Conservation (phyloP, 2,888 invertebrate species). For the Tethea ocularis region DNA sequence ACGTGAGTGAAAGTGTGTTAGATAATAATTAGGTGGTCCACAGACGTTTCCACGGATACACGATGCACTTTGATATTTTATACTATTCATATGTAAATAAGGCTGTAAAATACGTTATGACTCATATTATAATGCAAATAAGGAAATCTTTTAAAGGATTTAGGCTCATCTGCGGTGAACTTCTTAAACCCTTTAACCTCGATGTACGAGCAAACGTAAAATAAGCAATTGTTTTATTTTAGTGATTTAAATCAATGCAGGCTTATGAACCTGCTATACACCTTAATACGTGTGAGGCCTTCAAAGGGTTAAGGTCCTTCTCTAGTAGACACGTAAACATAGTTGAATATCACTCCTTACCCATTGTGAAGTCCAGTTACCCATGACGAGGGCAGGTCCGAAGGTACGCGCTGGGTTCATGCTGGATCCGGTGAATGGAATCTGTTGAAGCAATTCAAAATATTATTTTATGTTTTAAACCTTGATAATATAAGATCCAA, state of each 20-base stretch:
- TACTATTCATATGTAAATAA: background rate
- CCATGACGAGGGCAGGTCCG: constrained; percentile 92
- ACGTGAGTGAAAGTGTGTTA: constrained; percentile 34
- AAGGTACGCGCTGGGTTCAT: constrained; percentile 97
- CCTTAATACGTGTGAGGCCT: too few species aligned
- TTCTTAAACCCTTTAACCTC: too few species aligned
- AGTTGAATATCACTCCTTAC: constrained; percentile 67
- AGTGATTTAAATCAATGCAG: too few species aligned
- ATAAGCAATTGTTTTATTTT: too few species aligned
- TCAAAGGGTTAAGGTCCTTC: too few species aligned
- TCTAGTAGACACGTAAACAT: too few species aligned
- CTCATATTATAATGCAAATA: background rate
- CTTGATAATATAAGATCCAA: background rate
- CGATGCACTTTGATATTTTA: background rate
- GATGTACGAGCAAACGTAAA: too few species aligned
- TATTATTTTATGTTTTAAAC: too few species aligned
- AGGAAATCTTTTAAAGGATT: background rate
- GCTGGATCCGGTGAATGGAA: constrained; percentile 92
- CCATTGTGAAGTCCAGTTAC: constrained; percentile 92
- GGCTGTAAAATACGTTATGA: background rate
- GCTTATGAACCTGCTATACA: too few species aligned
- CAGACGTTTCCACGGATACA: constrained; percentile 22
- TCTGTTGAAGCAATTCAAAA: constrained; percentile 66
- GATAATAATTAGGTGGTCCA: constrained; percentile 23
- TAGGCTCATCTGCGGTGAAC: too few species aligned